These are phyloP conservation scores for Ptyas mucosa DNA, from an alignment of 2,113 vertebrate species.

Conservation along the genomic window DNA sequence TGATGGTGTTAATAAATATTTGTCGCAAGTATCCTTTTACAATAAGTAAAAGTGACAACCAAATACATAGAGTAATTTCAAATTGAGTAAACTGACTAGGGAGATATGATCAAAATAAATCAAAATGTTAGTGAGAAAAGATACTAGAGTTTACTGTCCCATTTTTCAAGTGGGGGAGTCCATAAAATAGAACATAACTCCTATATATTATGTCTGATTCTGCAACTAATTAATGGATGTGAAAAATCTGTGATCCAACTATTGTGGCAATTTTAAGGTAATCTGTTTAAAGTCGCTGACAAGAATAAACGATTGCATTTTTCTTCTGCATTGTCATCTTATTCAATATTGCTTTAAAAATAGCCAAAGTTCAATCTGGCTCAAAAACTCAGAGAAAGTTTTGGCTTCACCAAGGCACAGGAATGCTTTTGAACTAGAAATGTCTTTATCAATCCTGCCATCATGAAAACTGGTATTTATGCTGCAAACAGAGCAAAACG, in stretches of 20 bases:
- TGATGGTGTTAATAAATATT: not conserved
- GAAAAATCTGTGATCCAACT: not conserved
- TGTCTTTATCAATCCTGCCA: not conserved
- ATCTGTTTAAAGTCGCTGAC: not conserved
- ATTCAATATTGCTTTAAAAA: not conserved
- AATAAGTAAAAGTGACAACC: not conserved
- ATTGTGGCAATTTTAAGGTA: not conserved
- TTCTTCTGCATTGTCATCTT: not conserved
- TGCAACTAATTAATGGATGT: not conserved
- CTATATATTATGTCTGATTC: not conserved
- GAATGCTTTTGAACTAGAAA: not conserved
- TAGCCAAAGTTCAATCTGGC: not conserved
- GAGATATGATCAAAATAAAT: not conserved
- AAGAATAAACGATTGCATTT: not conserved
- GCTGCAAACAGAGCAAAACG: not conserved
- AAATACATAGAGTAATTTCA: constrained; percentile 8
- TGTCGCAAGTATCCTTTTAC: constrained; percentile 1
- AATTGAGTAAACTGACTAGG: not conserved
- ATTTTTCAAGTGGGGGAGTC: not conserved
- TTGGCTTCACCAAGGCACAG: not conserved
- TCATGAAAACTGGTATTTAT: not conserved
- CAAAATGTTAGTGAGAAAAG: not conserved
- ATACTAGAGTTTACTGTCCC: not conserved
- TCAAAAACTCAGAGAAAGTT: not conserved
- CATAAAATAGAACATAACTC: not conserved